These are phyloP conservation scores for Polydrusus cervinus DNA, from an alignment of 2,888 invertebrate species.

Conservation along the genomic window DNA sequence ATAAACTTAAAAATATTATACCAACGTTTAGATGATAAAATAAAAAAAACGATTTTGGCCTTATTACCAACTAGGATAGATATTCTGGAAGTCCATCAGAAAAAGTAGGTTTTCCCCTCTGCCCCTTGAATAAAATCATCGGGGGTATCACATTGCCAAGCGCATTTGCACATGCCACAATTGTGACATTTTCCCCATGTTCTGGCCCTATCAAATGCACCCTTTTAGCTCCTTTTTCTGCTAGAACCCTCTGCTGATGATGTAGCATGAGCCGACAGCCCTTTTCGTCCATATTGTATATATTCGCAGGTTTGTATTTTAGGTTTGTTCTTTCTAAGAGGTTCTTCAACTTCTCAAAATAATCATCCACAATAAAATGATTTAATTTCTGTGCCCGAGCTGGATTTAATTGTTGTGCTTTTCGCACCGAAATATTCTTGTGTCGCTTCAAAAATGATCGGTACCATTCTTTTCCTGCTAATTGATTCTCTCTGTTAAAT, in stretches of 20 bases:
- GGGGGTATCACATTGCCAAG: constrained; percentile 18
- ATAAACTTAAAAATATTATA: too few relatives aligned
- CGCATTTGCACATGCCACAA: constrained; percentile 63
- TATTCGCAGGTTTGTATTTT: constrained; percentile 40
- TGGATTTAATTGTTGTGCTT: constrained; percentile 55
- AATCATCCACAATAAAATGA: constrained; percentile 37
- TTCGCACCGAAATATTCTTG: constrained; percentile 33
- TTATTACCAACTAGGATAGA: too few relatives aligned
- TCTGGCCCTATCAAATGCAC: constrained; percentile 61
- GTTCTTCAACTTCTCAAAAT: constrained; percentile 7
- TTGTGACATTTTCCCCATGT: constrained; percentile 64
- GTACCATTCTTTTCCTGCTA: background rate
- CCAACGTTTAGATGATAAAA: too few relatives aligned
- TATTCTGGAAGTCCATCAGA: background rate
- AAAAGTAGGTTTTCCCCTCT: background rate
- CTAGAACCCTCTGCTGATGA: constrained; percentile 58
- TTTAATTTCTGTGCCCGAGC: constrained; percentile 56
- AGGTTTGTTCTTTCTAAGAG: background rate
- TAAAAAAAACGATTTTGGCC: too few relatives aligned
- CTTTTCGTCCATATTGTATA: constrained; percentile 63
- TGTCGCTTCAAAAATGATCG: background rate
- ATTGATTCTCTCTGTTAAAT: background rate
- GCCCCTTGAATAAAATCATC: background rate
- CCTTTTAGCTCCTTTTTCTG: constrained; percentile 55
- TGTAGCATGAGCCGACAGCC: constrained; percentile 60